Evolutionary conservation across 2,797 vertebrate genomes (phyloP).

Genomic region (Chelonia mydas): DNA sequence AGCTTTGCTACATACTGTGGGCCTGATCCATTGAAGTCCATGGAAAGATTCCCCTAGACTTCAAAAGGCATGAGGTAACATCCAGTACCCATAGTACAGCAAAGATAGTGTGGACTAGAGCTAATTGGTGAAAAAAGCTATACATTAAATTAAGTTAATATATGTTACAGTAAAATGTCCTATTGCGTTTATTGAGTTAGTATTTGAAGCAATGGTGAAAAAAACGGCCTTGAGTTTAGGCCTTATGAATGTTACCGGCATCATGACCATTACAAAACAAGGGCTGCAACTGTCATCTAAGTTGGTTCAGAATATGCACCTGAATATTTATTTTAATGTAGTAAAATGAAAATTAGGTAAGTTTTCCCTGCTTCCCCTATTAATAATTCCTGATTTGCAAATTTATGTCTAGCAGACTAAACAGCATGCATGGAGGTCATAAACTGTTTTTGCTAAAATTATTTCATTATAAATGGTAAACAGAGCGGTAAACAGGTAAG

Average conservation of each 20-base stretch:
- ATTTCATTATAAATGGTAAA: slow-evolving; percentile 34
- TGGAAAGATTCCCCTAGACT: background rate
- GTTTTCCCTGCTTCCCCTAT: slow-evolving; percentile 84
- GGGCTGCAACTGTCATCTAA: slow-evolving; percentile 99
- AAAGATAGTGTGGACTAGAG: background rate
- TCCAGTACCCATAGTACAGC: background rate
- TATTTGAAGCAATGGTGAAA: slow-evolving; percentile 92
- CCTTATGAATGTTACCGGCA: slow-evolving; percentile 94
- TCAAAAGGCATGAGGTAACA: background rate
- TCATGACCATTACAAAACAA: slow-evolving; percentile 91
- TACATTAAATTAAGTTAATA: slow-evolving; percentile 17
- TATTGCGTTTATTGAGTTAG: slow-evolving; percentile 55
- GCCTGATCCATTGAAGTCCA: background rate
- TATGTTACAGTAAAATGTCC: background rate
- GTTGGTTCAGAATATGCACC: slow-evolving; percentile 99
- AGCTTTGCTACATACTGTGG: background rate
- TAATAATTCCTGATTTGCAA: slow-evolving; percentile 60
- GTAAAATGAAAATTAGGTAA: slow-evolving; percentile 89
- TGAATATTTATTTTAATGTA: slow-evolving; percentile 86
- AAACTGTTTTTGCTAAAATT: slow-evolving; percentile 64
- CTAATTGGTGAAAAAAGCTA: background rate
- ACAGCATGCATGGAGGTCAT: slow-evolving; percentile 62
- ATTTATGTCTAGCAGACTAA: slow-evolving; percentile 61
- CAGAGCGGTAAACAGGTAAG: slow-evolving; percentile 72
- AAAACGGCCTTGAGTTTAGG: slow-evolving; percentile 69